Evolutionary conservation across 2,113 vertebrate genomes (phyloP), one percentile per base, ranked within the genome.

Genomic region (Phaethon lepturus): DNA sequence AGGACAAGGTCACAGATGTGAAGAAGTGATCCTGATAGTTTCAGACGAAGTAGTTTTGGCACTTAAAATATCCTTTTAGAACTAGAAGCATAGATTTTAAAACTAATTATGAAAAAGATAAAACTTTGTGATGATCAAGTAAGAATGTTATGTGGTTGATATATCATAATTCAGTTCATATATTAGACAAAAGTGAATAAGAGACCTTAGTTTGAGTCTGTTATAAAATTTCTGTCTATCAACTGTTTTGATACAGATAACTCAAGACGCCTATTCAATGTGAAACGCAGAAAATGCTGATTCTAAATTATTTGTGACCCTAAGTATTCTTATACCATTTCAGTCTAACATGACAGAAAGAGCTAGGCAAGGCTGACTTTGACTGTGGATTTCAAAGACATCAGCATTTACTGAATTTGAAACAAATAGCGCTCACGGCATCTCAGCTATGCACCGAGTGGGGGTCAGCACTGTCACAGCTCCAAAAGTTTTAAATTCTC

Each of bases 1-100:
- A 96, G 66, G 11, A 62, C 53, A 78, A 90, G 92, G 82, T 79
- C 87, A 95, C 38, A 89, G 88, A 86, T 72, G 77, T 75, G 58
- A 94, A 94, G 59, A 64, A 77, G 66, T 3, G 15, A 89, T 88
- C 35, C 45, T 86, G 84, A 66, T 17, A 31, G 33, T 45, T 94
- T 93, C 82, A 84, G 62, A 59, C n/a, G 4, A 95, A 93, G 66
- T 12, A 59, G 33, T 31, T 93, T 67, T 72, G 53, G 63, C 63
- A 84, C 28, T 53, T 94, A 68, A 86, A 88, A 87, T 45, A 78
- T 9, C 25, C 24, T 33, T 88, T 78, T n/a, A 91, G 53, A 93
- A 64, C 31, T 33, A 67, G 59, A 22, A 75, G 17, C n/a, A 87
- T 9, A 68, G 80, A 64, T 50, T 84, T 93, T 72, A 50, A 72